Base-by-base conservation (phyloP, 2,888 invertebrate genomes). In the Chymomyza fuscimana region DNA sequence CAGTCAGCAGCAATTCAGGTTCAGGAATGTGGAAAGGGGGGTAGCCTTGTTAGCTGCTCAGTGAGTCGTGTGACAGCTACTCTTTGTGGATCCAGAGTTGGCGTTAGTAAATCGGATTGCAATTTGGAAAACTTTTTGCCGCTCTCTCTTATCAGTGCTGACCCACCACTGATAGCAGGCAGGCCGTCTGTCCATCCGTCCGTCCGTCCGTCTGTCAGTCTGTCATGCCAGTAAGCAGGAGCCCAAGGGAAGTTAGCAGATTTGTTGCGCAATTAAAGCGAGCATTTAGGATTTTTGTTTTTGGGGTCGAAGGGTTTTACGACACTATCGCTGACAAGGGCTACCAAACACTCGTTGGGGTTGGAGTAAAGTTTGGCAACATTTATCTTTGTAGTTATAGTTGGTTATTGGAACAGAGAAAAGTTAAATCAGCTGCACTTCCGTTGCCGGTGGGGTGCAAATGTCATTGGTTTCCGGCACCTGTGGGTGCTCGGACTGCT, bases 61-160 rank as follows among this genome's bases (percentile, higher is more conserved):
- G 58, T 58, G 58, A 58, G 22, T 58, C 58, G 58, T 58, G 58
- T 58, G 58, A 58, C 58, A 58, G 58, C 25, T 22, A 7, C 58
- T 22, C 54, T 54, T 22, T 32, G 25, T 22, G 19, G 10, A 56
- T 5, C 56, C 58, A 29, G 22, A 29, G 16, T 54, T 3, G 9
- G 16, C 54, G 54, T 54, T n/a, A 22, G 22, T 54, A 54, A 54
- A 58, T 58, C 29, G 22, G 58, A 65, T 56, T 36, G 56, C 54
- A 61, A 74, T 71, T 80, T 78, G 76, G 72, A 70, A 68, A 80
- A 80, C 71, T 78, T 74, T 76, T 67, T 54, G 54, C 58, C 58
- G 10, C 22, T 29, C 12, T 1, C 22, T 22, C 22, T 58, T 58
- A 58, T 58, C 58, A 25, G 25, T 58, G 22, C 54, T 16, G 16